Evolutionary conservation across 1,140 invertebrate species (phyloP).

Genomic region (Caerostris darwini): DNA sequence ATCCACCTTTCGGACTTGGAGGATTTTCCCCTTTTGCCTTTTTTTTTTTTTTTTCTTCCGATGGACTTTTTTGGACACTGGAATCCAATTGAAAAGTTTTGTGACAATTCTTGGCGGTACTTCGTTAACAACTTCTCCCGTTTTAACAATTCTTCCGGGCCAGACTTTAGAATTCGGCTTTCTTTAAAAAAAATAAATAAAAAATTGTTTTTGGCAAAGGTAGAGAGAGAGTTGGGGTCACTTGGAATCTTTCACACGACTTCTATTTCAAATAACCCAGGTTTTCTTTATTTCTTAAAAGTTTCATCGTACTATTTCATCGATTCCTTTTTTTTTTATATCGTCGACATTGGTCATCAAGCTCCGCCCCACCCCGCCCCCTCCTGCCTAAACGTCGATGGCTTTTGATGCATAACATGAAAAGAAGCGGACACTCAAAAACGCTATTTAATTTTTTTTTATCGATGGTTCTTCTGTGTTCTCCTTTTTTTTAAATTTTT

Average conservation of each 20-base stretch:
- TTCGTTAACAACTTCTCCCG: slow-evolving; percentile 74
- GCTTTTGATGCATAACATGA: slow-evolving; percentile 60
- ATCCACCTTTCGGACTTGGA: slow-evolving; percentile 19
- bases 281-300: slow-evolving; percentile 25
- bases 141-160: slow-evolving; percentile 75
- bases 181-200: background rate
- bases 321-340: slow-evolving; percentile 53
- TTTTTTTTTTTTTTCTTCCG: background rate
- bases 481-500: background rate
- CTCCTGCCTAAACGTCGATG: background rate
- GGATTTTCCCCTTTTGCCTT: background rate
- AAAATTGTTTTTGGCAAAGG: background rate
- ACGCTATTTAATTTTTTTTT: slow-evolving; percentile 27
- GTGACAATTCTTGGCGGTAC: slow-evolving; percentile 64
- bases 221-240: background rate
- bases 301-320: slow-evolving; percentile 12
- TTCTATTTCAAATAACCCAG: slow-evolving; percentile 22
- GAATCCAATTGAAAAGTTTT: slow-evolving; percentile 77
- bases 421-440: slow-evolving; percentile 26
- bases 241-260: slow-evolving; percentile 15
- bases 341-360: slow-evolving; percentile 55
- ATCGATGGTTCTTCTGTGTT: background rate
- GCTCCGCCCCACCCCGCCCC: background rate
- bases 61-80: slow-evolving; percentile 55
- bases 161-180: slow-evolving; percentile 52